These are phyloP conservation scores for Stomorhina lunata DNA, from an alignment of 2,888 invertebrate genomes.

Conservation along the genomic window DNA sequence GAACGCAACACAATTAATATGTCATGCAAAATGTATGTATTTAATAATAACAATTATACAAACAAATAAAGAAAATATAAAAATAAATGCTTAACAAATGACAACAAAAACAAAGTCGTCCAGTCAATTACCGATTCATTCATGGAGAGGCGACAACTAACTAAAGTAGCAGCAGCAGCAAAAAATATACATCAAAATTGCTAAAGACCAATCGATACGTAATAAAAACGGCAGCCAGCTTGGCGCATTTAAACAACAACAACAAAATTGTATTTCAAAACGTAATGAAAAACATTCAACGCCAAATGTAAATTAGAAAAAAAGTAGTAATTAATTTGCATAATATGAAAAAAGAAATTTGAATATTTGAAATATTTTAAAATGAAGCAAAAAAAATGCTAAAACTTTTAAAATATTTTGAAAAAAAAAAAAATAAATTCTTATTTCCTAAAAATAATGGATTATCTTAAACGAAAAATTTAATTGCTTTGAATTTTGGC, in stretches of 20 bases:
- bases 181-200: not conserved
- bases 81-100: not conserved
- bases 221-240: conserved; percentile 27
- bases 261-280: not conserved
- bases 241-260: conserved; percentile 17
- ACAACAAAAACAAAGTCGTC: not conserved
- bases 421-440: not conserved
- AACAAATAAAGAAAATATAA: not conserved
- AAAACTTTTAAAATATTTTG: not conserved
- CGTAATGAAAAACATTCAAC: not conserved
- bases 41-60: conserved; percentile 5
- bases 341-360: not conserved
- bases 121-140: conserved; percentile 32
- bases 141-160: conserved; percentile 25
- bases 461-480: not conserved
- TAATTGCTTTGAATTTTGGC: conserved; percentile 42
- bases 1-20: not conserved
- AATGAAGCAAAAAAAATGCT: not conserved
- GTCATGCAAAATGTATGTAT: conserved; percentile 15
- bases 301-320: not conserved
- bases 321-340: not conserved
- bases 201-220: conserved; percentile 5
- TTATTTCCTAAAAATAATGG: not conserved
- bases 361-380: not conserved
- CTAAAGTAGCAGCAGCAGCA: not conserved